Percentiles rank a stretch among this genome's conserved stretches.
phyloP scores from a whole-genome alignment of 2,113 vertebrate species.

The Sprattus sprattus region DNA sequence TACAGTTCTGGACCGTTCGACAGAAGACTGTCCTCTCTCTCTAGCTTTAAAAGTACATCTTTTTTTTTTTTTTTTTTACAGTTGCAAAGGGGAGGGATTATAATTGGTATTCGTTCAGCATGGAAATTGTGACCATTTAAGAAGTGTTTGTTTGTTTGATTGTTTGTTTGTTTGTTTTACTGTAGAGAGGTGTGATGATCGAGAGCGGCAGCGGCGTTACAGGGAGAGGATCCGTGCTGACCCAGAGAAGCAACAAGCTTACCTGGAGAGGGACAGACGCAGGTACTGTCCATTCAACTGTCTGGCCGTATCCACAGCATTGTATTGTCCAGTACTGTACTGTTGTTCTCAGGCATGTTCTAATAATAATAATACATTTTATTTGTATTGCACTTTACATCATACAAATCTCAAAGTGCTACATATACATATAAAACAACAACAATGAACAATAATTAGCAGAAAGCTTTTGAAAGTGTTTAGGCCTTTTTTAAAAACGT shows the following conservation, averaged over 20 bases:
- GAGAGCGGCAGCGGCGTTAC: conserved; percentile 43
- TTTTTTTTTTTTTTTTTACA: background rate
- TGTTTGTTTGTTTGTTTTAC: background rate
- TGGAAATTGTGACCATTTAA: no score
- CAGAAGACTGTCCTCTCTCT: background rate
- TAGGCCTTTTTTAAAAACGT: no score
- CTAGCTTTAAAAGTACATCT: background rate
- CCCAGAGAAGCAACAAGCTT: conserved; percentile 41
- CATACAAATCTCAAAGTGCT: no score
- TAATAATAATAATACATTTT: no score
- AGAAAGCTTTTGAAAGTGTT: no score
- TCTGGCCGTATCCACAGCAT: no score
- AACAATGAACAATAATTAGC: no score
- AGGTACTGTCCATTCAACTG: conserved; percentile 31
- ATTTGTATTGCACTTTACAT: no score
- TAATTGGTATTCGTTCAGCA: background rate
- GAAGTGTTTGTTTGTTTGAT: conserved; percentile 19
- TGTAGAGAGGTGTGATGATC: conserved; percentile 30
- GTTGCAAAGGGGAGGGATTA: background rate
- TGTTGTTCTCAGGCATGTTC: background rate
- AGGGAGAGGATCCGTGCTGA: conserved; percentile 46
- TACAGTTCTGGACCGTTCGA: background rate
- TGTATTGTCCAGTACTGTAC: no score
- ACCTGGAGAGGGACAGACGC: conserved; percentile 44
- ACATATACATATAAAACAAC: no score